Conservation (phyloP, 2,113 vertebrate species). For the Motacilla alba region DNA sequence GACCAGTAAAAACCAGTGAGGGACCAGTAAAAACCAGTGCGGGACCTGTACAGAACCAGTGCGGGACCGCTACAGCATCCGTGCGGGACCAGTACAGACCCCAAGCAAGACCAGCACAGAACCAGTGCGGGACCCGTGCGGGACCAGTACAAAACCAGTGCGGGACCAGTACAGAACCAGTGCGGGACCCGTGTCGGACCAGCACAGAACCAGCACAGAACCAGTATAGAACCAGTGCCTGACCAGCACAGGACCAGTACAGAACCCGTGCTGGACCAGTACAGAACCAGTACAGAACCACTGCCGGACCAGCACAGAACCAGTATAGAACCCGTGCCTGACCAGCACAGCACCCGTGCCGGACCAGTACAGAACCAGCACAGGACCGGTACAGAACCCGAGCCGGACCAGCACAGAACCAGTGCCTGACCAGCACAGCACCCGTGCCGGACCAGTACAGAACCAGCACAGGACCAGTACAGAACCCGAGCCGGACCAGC, state of each 20-base stretch:
- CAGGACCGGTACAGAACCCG: accelerated
- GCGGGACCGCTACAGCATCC: accelerated
- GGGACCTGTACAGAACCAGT: accelerated
- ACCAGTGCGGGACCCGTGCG: accelerated
- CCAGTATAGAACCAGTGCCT: accelerated
- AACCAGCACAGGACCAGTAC: accelerated
- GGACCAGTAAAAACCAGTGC: too few species aligned
- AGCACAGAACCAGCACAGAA: accelerated
- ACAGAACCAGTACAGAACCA: too few species aligned
- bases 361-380: accelerated
- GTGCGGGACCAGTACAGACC: accelerated
- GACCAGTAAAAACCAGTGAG: too few species aligned
- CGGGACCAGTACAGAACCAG: accelerated
- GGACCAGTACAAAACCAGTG: accelerated
- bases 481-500: accelerated
- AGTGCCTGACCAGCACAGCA: accelerated
- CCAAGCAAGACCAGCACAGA: accelerated
- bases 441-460: accelerated
- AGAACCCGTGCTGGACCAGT: accelerated
- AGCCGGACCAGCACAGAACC: accelerated
- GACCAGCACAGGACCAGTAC: accelerated
- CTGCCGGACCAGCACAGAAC: accelerated
- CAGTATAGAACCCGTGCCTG: accelerated
- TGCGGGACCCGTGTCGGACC: accelerated
- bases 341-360: not conserved